Base-by-base conservation (phyloP, 2,113 vertebrate species). In the Pavo muticus region DNA sequence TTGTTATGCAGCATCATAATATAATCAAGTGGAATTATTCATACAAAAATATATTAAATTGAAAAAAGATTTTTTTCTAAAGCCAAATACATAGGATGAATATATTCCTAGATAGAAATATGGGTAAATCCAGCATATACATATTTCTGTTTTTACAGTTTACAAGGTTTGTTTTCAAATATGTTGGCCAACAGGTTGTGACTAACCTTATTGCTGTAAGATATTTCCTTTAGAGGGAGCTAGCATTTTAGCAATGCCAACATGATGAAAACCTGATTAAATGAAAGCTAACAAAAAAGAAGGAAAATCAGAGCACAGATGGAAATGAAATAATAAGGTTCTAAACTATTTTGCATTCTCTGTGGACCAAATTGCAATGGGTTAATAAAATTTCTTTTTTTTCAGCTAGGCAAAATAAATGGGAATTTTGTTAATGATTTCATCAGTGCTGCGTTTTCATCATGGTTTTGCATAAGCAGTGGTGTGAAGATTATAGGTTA, bases 171-270 rank as follows among this genome's bases (percentile, higher is more conserved):
- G 25, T 59, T 76, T 65, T 21, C 5, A 35, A 10, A 2, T 9
- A 7, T 50, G 9, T 42, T 86, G 47, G 47, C 29, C 77, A 60
- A 30, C 14, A 64, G 30, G 30, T 20, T 37, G 61, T 39, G 37
- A 48, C 27, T n/a, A 83, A 19, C 20, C 11, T 56, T 87, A 39
- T 32, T 70, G 54, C 47, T 79, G 76, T 86, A 52, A 81, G 87
- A 59, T 72, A 12, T 91, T 57, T 90, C 93, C 96, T 68, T 67
- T 91, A 98, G 97, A 80, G 97, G 98, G 97, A 85, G 83, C 92
- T 69, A 95, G 71, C 32, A 65, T 68, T 92, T 94, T 85, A 96
- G 68, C 87, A 93, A 95, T 95, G 80, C 48, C 63, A n/a, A 52
- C 13, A 30, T 47, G 13, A 60, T 83, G 14, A 57, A 79, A 91